Evolutionary conservation across 2,113 vertebrate species (phyloP).

Genomic region (Onychostruthus taczanowskii): DNA sequence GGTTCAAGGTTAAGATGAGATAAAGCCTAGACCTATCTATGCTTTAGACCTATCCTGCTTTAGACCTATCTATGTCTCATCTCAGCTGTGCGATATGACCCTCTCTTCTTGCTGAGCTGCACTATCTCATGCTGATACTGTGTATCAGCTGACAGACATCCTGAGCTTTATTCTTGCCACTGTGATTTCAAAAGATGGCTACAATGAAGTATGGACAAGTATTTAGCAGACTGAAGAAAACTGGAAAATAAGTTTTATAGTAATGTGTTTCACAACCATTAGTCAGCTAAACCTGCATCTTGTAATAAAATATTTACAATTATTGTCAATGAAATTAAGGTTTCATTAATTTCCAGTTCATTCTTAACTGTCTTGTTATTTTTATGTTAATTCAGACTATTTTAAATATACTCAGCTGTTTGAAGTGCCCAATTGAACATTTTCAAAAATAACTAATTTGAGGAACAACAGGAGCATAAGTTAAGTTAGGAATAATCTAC

Average conservation of each 20-base stretch:
- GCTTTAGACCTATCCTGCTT: conserved; percentile 38
- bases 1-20: conserved; percentile 48
- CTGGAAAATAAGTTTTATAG: background rate
- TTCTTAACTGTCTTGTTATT: background rate
- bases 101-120: background rate
- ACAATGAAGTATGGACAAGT: background rate
- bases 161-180: conserved; percentile 18
- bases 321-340: background rate
- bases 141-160: conserved; percentile 29
- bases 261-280: background rate
- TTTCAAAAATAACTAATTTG: background rate
- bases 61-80: conserved; percentile 27
- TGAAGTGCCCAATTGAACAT: background rate
- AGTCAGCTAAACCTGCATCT: background rate
- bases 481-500: background rate
- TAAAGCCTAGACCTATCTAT: conserved; percentile 33
- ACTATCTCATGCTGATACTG: conserved; percentile 49
- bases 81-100: background rate
- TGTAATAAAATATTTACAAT: background rate
- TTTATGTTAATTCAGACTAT: background rate
- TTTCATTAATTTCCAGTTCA: background rate
- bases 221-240: background rate
- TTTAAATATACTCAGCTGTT: background rate
- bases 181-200: background rate
- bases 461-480: background rate